A percentile compares a stretch with the other conserved stretches of the same genome.
Conservation (phyloP, 2,797 vertebrate genomes). For the Leucoraja ocellata region DNA sequence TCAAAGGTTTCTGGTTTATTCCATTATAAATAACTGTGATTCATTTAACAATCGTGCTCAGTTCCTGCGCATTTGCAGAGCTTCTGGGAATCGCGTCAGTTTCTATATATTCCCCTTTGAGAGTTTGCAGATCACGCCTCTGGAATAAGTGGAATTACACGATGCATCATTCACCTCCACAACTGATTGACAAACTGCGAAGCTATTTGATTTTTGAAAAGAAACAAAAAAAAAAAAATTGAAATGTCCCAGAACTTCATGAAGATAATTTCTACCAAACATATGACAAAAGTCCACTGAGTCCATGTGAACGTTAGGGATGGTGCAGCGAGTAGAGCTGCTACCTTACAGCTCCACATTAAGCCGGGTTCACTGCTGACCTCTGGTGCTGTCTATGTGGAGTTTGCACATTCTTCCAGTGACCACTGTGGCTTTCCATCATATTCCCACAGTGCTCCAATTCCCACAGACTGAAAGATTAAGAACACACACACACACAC, state of each 20-base stretch:
- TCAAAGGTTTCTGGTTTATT: conserved; percentile 6
- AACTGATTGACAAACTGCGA: neutral
- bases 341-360: too few species aligned
- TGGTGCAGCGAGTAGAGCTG: too few species aligned
- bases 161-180: neutral
- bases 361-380: too few species aligned
- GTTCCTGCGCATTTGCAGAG: neutral
- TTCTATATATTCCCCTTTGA: neutral
- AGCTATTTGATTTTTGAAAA: neutral
- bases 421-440: too few species aligned
- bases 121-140: neutral
- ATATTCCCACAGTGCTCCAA: too few species aligned
- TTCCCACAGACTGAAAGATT: too few species aligned
- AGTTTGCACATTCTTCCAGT: too few species aligned
- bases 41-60: neutral
- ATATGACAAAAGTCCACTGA: neutral
- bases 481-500: too few species aligned
- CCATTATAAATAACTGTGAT: conserved; percentile 21
- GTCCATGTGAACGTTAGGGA: neutral
- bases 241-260: neutral
- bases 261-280: neutral
- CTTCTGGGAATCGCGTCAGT: neutral
- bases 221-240: neutral
- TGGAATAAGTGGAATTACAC: neutral
- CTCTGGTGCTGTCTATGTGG: too few species aligned